Base-by-base conservation (phyloP, 2,113 vertebrate species). In the Cebus imitator region DNA sequence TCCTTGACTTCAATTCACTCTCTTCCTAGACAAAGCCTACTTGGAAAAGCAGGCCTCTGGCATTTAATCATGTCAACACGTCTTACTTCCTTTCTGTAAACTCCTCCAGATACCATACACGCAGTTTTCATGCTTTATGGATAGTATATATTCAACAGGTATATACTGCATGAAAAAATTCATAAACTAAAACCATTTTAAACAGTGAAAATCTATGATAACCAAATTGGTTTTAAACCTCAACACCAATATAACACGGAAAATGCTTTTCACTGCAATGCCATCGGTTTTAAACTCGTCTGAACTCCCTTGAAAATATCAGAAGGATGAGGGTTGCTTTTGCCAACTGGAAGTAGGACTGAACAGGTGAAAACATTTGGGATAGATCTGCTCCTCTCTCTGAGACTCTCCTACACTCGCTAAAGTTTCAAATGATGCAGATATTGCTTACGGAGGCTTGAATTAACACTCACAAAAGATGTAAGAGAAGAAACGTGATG, bases 401-500 rank as follows among this genome's bases (percentile, higher is more conserved):
- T 72, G n/a, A 37, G 50, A 35, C 17, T 14, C 17, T 17, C 2
- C 18, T 86, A 27, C 10, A n/a, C n/a, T 23, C 30, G 3, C 80
- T 9, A 5, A 32, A 57, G 61, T 73, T 75, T 37, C 52, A 50
- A 6, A 20, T 17, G 58, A 48, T 18, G 35, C 25, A 10, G 13
- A 32, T 27, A 6, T 4, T 10, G 35, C 27, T 58, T 55, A 20
- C 66, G 55, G 21, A 72, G 37, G 35, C 40, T 58, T 3, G 1
- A 27, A 25, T 86, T n/a, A 52, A 48, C 79, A 52, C 1, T 20
- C 48, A 18, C 13, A 6, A 20, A 75, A 58, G 23, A 50, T 0
- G 3, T 0, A 0, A 1, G 64, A 58, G 64, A 58, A 52, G 81
- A 45, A 5, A n/a, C 0, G 0, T 75, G n/a, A 37, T 35, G 5